Conservation (phyloP, 2,888 invertebrate genomes). For the Meandrusa payeni region DNA sequence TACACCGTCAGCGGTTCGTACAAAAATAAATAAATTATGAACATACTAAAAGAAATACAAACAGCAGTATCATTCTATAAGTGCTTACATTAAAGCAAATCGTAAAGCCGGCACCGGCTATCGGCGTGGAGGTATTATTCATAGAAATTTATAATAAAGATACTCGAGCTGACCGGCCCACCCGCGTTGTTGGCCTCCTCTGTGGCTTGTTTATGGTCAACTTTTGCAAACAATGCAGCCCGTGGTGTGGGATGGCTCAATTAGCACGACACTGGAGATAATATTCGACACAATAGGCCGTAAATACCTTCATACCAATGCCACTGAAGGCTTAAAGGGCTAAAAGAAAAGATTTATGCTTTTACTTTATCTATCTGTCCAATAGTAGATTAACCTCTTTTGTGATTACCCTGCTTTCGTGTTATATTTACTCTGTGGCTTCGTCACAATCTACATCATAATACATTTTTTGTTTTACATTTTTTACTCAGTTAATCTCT, state of each 20-base stretch:
- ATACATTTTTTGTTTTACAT: neutral
- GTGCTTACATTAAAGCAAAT: slow-evolving; percentile 12
- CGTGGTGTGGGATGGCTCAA: slow-evolving; percentile 72
- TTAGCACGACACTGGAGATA: slow-evolving; percentile 63
- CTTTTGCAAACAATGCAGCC: slow-evolving; percentile 74
- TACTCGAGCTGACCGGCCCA: slow-evolving; percentile 50
- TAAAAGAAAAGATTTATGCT: slow-evolving; percentile 33
- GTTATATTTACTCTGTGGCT: neutral
- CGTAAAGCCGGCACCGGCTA: slow-evolving; percentile 11
- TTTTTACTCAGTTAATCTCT: neutral
- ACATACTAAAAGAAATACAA: neutral
- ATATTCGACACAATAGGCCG: slow-evolving; percentile 59
- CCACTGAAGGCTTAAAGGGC: slow-evolving; percentile 29
- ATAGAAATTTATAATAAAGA: slow-evolving; percentile 33
- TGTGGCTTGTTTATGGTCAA: slow-evolving; percentile 56
- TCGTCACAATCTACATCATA: neutral
- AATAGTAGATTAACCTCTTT: slow-evolving; percentile 24
- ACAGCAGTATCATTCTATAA: neutral
- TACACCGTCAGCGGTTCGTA: too few relatives aligned
- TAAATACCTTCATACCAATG: slow-evolving; percentile 52
- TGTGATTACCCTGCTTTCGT: slow-evolving; percentile 8
- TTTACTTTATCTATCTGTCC: slow-evolving; percentile 22
- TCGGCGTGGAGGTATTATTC: slow-evolving; percentile 19
- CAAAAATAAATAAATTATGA: neutral
- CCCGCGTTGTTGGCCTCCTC: slow-evolving; percentile 52